A percentile compares a stretch with the other conserved stretches of the same genome.
These are phyloP conservation scores for Troides oblongomaculatus DNA, from an alignment of 2,888 invertebrate genomes.

Conservation along the genomic window DNA sequence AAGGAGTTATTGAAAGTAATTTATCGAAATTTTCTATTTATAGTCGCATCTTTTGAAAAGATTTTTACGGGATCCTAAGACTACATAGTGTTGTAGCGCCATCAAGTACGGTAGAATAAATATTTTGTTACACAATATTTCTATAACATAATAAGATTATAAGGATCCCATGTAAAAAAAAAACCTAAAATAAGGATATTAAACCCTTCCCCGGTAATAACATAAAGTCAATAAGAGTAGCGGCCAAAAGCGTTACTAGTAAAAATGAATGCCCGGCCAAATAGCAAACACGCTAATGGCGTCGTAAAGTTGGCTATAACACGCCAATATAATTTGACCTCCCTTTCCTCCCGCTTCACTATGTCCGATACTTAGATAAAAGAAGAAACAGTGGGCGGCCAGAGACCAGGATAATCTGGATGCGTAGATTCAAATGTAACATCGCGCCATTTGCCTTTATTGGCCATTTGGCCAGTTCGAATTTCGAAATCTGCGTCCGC, in stretches of 20 bases:
- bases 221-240: constrained; percentile 44
- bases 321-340: constrained; percentile 46
- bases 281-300: constrained; percentile 68
- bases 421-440: constrained; percentile 51
- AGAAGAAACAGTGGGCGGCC: constrained; percentile 28
- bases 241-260: constrained; percentile 52
- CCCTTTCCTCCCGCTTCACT: constrained; percentile 33
- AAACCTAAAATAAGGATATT: constrained; percentile 16
- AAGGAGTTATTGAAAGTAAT: too few species aligned
- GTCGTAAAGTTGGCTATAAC: constrained; percentile 55
- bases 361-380: constrained; percentile 21
- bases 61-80: too few species aligned
- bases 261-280: constrained; percentile 54
- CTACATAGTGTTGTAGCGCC: too few species aligned
- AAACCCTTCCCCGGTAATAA: constrained; percentile 37
- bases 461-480: constrained; percentile 67
- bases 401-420: constrained; percentile 49
- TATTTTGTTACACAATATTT: background rate
- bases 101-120: too few species aligned
- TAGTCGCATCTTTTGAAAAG: too few species aligned
- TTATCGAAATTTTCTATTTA: too few species aligned
- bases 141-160: constrained; percentile 2
- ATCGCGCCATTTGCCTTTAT: constrained; percentile 70
- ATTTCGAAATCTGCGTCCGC: constrained; percentile 57
- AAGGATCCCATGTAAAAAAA: constrained; percentile 10